Conservation (phyloP, 2,888 invertebrate species). For the Sphinx pinastri region DNA sequence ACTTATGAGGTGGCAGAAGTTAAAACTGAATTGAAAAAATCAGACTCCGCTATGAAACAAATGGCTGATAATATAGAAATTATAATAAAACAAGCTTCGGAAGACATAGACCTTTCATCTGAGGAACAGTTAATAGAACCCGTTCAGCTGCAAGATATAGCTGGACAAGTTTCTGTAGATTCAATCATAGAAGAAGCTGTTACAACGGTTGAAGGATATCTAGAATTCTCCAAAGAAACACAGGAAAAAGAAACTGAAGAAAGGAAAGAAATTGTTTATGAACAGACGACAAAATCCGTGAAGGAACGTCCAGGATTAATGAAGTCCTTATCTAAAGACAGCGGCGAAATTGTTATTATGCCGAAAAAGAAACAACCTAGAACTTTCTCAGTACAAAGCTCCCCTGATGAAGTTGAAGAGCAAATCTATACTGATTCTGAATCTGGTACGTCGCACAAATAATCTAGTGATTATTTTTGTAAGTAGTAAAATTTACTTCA, state of each 20-base stretch:
- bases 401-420: slow-evolving; percentile 81
- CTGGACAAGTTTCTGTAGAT: slow-evolving; percentile 73
- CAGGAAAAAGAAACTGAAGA: slow-evolving; percentile 55
- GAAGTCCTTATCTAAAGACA: slow-evolving; percentile 78
- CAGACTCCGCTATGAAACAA: slow-evolving; percentile 80
- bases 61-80: slow-evolving; percentile 82
- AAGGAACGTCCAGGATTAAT: slow-evolving; percentile 73
- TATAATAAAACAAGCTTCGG: slow-evolving; percentile 79
- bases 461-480: background rate
- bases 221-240: slow-evolving; percentile 57
- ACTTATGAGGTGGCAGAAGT: slow-evolving; percentile 44
- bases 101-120: slow-evolving; percentile 72
- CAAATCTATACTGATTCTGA: slow-evolving; percentile 82
- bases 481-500: background rate
- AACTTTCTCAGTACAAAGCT: slow-evolving; percentile 81
- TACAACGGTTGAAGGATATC: slow-evolving; percentile 69
- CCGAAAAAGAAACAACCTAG: slow-evolving; percentile 78
- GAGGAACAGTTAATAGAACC: slow-evolving; percentile 64
- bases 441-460: slow-evolving; percentile 62
- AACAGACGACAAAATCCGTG: slow-evolving; percentile 61
- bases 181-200: slow-evolving; percentile 79
- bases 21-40: slow-evolving; percentile 67
- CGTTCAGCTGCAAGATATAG: slow-evolving; percentile 54
- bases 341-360: slow-evolving; percentile 76
- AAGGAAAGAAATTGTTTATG: slow-evolving; percentile 59